Evolutionary conservation across 1,140 invertebrate species (phyloP).

Genomic region (Drosophila neocordata): DNA sequence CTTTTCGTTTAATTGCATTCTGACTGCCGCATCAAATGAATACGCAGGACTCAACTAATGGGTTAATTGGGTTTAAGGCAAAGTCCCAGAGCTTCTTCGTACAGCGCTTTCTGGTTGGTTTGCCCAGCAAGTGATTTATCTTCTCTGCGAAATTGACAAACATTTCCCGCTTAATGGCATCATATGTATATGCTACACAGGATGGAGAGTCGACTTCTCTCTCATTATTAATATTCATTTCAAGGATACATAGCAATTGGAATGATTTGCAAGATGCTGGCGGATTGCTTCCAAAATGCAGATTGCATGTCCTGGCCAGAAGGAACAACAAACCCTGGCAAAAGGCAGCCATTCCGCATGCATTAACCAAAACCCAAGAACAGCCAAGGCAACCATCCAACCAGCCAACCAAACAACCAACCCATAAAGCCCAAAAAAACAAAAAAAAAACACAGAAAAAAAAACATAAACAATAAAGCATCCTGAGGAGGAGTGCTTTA

Average conservation of each 20-base stretch:
- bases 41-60: conserved; percentile 54
- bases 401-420: conserved; percentile 33
- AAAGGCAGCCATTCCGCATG: conserved; percentile 31
- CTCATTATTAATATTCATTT: conserved; percentile 75
- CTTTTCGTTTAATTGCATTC: conserved; percentile 68
- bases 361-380: conserved; percentile 45
- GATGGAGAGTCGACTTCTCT: background rate
- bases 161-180: conserved; percentile 66
- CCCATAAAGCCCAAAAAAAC: conserved; percentile 32
- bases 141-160: conserved; percentile 61
- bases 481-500: conserved; percentile 26
- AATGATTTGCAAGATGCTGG: conserved; percentile 55
- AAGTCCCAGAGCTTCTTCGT: conserved; percentile 16
- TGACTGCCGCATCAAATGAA: conserved; percentile 67
- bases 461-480: conserved; percentile 73
- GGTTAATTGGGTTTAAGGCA: conserved; percentile 73
- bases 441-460: conserved; percentile 38
- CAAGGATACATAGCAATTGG: conserved; percentile 48
- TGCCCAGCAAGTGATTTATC: conserved; percentile 52
- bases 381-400: conserved; percentile 8
- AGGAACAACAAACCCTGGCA: conserved; percentile 37
- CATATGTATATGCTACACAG: conserved; percentile 52
- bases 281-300: conserved; percentile 46
- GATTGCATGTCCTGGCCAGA: conserved; percentile 66
- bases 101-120: background rate